These are phyloP conservation scores for Pandemis heparana DNA, from an alignment of 2,888 invertebrate genomes.

Conservation along the genomic window DNA sequence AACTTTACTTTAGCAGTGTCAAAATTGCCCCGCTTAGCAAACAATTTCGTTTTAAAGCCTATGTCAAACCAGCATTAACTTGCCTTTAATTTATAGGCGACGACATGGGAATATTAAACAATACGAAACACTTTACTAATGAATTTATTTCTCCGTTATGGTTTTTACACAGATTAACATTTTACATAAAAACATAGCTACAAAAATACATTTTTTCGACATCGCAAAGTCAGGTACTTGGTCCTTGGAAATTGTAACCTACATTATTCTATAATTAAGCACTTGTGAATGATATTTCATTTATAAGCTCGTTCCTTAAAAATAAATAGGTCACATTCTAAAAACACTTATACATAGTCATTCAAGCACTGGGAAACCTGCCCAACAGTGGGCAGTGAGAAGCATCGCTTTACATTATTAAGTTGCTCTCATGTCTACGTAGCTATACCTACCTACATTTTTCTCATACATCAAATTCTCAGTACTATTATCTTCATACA, in stretches of 20 bases:
- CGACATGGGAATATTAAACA: slow-evolving; percentile 28
- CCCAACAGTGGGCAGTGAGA: background rate
- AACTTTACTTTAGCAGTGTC: slow-evolving; percentile 66
- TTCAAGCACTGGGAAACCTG: slow-evolving; percentile 13
- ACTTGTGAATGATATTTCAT: slow-evolving; percentile 1
- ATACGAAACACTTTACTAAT: slow-evolving; percentile 7
- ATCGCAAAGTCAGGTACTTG: slow-evolving; percentile 41
- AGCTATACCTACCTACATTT: background rate
- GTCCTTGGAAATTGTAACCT: slow-evolving; percentile 33
- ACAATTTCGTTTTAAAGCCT: slow-evolving; percentile 56
- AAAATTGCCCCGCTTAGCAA: slow-evolving; percentile 68
- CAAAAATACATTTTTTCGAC: slow-evolving; percentile 37
- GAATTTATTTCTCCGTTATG: slow-evolving; percentile 18
- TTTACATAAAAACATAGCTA: slow-evolving; percentile 24
- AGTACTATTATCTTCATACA: background rate
- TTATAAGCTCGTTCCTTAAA: background rate
- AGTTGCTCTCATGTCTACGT: slow-evolving; percentile 4
- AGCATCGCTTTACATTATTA: slow-evolving; percentile 11
- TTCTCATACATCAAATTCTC: background rate
- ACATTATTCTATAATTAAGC: background rate
- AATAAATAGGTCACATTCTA: slow-evolving; percentile 1
- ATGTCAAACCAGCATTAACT: slow-evolving; percentile 15
- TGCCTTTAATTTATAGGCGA: slow-evolving; percentile 15
- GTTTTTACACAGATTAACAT: slow-evolving; percentile 18
- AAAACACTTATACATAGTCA: slow-evolving; percentile 8